These are phyloP conservation scores for pig (Sus scrofa) DNA, from an alignment of 2,113 vertebrate genomes.

Conservation along the genomic window DNA sequence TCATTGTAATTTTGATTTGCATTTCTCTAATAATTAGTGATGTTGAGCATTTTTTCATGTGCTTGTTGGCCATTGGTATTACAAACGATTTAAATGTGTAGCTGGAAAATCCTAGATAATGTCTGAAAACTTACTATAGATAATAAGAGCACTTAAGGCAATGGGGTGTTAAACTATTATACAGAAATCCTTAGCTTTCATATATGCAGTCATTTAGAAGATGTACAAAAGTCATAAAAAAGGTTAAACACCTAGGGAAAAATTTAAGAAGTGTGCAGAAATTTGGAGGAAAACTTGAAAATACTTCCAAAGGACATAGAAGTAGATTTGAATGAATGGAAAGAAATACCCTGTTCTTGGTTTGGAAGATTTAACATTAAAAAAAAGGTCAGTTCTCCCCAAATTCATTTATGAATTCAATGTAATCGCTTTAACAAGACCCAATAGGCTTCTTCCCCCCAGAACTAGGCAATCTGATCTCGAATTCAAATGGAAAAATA, in stretches of 20 bases:
- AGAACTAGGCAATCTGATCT: neutral
- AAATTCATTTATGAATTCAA: neutral
- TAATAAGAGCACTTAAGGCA: slow-evolving; percentile 4
- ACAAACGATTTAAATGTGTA: neutral
- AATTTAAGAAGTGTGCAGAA: slow-evolving; percentile 25
- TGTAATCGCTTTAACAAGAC: neutral
- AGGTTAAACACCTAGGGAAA: neutral
- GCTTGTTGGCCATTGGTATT: neutral
- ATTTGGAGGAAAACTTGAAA: slow-evolving; percentile 1
- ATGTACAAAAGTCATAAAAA: neutral
- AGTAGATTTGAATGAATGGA: neutral
- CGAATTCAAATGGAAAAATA: slow-evolving; percentile 26
- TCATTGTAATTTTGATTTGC: too few relatives aligned
- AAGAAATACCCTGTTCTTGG: neutral
- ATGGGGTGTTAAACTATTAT: slow-evolving; percentile 4
- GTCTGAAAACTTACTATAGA: neutral
- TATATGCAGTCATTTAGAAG: neutral
- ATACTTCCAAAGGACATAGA: neutral
- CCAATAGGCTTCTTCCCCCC: neutral
- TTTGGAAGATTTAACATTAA: neutral
- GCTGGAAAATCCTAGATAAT: neutral
- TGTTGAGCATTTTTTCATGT: too few relatives aligned
- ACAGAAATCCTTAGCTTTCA: neutral
- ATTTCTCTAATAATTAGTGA: too few relatives aligned
- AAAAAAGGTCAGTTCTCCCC: neutral